Conservation (phyloP, 2,797 vertebrate species). For the Tragelaphus oryx region DNA sequence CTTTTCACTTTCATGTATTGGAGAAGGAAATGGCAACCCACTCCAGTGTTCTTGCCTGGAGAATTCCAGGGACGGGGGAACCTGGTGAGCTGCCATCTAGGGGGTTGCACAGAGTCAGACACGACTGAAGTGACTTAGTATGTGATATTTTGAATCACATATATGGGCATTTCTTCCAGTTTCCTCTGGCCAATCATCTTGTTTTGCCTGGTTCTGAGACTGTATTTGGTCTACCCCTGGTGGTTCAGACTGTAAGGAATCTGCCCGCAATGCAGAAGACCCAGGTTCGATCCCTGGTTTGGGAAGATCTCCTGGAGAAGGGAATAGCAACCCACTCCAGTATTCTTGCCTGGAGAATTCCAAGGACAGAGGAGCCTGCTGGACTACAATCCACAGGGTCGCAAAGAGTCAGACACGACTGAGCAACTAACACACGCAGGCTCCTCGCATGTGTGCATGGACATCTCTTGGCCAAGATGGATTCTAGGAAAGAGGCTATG, state of each 20-base stretch:
- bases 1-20: too few relatives aligned
- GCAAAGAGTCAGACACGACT: not conserved
- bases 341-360: not conserved
- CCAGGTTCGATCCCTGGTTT: fast-evolving
- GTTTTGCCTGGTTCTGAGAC: not conserved
- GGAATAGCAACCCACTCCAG: not conserved
- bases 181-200: not conserved
- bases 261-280: not conserved
- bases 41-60: too few relatives aligned
- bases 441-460: fast-evolving
- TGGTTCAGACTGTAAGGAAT: not conserved
- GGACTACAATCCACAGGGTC: not conserved
- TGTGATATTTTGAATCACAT: not conserved
- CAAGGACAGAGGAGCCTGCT: not conserved
- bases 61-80: too few relatives aligned
- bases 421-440: not conserved
- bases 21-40: too few relatives aligned
- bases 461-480: not conserved
- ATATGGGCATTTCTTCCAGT: not conserved
- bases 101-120: too few relatives aligned
- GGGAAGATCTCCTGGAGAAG: not conserved
- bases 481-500: not conserved
- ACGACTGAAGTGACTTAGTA: too few relatives aligned
- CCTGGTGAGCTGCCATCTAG: too few relatives aligned
- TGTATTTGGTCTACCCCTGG: not conserved